Evolutionary conservation across 2,113 vertebrate genomes (phyloP), one percentile per base, ranked within the genome.

Genomic region (Neolamprologus sp.): DNA sequence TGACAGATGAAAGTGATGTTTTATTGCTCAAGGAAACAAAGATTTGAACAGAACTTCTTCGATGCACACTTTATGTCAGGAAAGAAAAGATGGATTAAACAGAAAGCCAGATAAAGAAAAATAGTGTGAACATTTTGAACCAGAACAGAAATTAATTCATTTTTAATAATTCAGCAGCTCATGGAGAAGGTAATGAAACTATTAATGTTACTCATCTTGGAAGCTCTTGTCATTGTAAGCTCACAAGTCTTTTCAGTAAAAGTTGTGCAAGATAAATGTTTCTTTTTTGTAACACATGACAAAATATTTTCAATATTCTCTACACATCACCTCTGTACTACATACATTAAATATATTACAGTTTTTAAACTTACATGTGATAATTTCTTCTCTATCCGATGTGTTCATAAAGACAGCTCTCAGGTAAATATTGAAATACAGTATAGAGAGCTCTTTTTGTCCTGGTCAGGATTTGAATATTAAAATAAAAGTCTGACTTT

Each of bases 161-260:
- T 53, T n/a, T 53, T 10, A 3, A 53, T 53, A 53, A 53, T 53
- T 53, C 49, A 53, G 49, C 9, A n/a, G 49, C 19, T 53, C 49
- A 6, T n/a, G 9, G 0, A 53, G 9, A 53, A n/a, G 0, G 0
- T 51, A 0, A 53, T 53, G 1, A 53, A 53, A 10, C 49, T 0
- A 10, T 53, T 1, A 53, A 53, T 2, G 49, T 4, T n/a, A 10
- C 21, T 14, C 7, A 14, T 57, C 54, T 57, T 26, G 23, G 3
- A 55, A 55, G 21, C 1, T 57, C 12, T 57, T 26, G 6, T 26
- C 0, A 28, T 28, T 57, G 0, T 3, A 28, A 8, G 23, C 13
- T 16, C 7, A 7, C 4, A 26, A 0, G 3, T 55, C 21, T 55
- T 9, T 14, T 9, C 7, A 2, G 13, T 5, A 16, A 57, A 14